A percentile compares a stretch with the other conserved stretches of the same genome.
These are phyloP conservation scores for Teleogryllus occipitalis DNA, from an alignment of 1,140 invertebrate genomes.

Conservation along the genomic window DNA sequence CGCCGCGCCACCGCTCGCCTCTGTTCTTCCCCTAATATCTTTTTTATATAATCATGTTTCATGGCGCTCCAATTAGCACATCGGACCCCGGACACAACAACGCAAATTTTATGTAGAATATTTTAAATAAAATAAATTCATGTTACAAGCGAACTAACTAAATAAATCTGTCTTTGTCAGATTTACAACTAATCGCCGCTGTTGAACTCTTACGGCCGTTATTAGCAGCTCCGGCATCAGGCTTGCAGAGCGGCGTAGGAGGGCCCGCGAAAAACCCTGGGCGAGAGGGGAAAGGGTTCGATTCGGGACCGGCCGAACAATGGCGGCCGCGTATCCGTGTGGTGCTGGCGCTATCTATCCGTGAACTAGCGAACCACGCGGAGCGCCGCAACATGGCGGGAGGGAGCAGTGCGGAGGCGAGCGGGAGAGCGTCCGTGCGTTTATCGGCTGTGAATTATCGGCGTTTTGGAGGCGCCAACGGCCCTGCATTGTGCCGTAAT, in stretches of 20 bases:
- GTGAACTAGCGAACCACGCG: background rate
- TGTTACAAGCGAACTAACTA: background rate
- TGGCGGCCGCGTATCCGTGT: background rate
- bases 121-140: background rate
- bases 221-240: background rate
- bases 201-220: conserved; percentile 3
- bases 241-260: background rate
- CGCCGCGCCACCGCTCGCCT: background rate
- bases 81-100: background rate
- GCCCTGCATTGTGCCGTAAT: background rate
- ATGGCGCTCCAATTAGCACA: background rate
- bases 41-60: conserved; percentile 6
- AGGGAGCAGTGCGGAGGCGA: too few species aligned
- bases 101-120: background rate
- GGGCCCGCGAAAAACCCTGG: background rate
- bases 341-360: background rate
- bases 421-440: background rate
- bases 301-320: background rate
- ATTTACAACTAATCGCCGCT: background rate
- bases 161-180: background rate
- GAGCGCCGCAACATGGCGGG: background rate
- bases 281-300: background rate
- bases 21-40: conserved; percentile 4
- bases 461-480: background rate
- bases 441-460: background rate